Evolutionary conservation across 2,888 invertebrate genomes (phyloP), one percentile per base, ranked within the genome.

Genomic region (Mellilla xanthometata): DNA sequence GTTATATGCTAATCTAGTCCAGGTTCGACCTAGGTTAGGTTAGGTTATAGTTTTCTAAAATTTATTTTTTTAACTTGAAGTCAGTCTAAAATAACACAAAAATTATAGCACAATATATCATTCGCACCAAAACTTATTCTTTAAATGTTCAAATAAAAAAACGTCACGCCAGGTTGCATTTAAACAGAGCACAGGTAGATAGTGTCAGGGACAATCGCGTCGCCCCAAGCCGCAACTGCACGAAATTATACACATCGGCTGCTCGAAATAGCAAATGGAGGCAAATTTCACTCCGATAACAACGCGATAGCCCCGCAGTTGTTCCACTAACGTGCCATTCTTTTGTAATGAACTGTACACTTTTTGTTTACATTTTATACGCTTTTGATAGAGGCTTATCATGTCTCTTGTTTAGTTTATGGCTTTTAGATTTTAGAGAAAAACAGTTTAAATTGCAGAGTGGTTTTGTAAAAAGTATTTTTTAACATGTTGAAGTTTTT

Each of bases 121-220:
- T n/a, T n/a, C n/a, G n/a, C n/a, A n/a, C n/a, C n/a, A n/a, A n/a
- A n/a, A n/a, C n/a, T n/a, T n/a, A n/a, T n/a, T n/a, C n/a, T n/a
- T n/a, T n/a, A n/a, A n/a, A n/a, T n/a, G n/a, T n/a, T n/a, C n/a
- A n/a, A 46, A 47, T 51, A 54, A 60, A 65, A 55, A 68, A 65
- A 59, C 60, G 68, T 66, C 66, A 69, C 66, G 68, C 75, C 50
- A 39, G 47, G 58, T 65, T 72, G 72, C 73, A 76, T 75, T 76
- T 75, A 73, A 74, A 75, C 60, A 61, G 70, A 59, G 58, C 61
- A 59, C 64, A 65, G 68, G 65, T 67, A 69, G 81, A 82, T 82
- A 81, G 68, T 72, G 81, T 80, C 81, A 76, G 64, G 62, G 57
- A 65, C 74, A 76, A 75, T 70, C 68, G 71, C 48, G 55, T 61